Percentiles rank a stretch among this genome's conserved stretches.
These are phyloP conservation scores for Zaprionus vittiger DNA, from an alignment of 1,140 invertebrate genomes.

Conservation along the genomic window DNA sequence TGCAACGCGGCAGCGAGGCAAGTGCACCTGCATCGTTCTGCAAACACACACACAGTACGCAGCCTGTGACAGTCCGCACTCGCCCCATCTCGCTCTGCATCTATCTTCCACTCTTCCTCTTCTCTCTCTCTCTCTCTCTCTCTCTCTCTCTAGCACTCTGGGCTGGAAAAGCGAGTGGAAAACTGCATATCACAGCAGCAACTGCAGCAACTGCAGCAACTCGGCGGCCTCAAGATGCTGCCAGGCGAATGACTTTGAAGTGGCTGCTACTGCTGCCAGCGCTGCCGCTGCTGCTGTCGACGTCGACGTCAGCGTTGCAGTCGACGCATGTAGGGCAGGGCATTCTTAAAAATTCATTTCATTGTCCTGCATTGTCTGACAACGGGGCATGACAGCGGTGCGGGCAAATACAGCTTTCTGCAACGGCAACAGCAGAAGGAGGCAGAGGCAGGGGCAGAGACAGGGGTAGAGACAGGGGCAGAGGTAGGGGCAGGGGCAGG, in stretches of 20 bases:
- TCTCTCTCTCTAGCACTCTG: constrained; percentile 19
- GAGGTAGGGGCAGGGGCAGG: constrained; percentile 13
- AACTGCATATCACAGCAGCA: constrained; percentile 75
- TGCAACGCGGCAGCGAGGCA: constrained; percentile 56
- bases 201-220: constrained; percentile 55
- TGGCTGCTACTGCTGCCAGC: constrained; percentile 39
- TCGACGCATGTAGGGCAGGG: constrained; percentile 77
- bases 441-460: constrained; percentile 17
- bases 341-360: constrained; percentile 82
- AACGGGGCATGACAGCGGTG: constrained; percentile 44
- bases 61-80: constrained; percentile 56
- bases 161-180: constrained; percentile 47
- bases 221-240: constrained; percentile 64
- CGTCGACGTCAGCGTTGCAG: not conserved
- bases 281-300: not conserved
- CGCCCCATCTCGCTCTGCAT: constrained; percentile 14
- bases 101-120: constrained; percentile 3
- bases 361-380: constrained; percentile 81
- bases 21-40: constrained; percentile 74
- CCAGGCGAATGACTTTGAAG: constrained; percentile 78
- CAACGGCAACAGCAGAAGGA: constrained; percentile 42
- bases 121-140: constrained; percentile 20
- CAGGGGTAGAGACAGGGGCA: constrained; percentile 10
- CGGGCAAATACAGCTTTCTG: constrained; percentile 79
- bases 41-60: constrained; percentile 69